Evolutionary conservation across 2,888 invertebrate species (phyloP).

Genomic region (Oxyscelio sp.): DNA sequence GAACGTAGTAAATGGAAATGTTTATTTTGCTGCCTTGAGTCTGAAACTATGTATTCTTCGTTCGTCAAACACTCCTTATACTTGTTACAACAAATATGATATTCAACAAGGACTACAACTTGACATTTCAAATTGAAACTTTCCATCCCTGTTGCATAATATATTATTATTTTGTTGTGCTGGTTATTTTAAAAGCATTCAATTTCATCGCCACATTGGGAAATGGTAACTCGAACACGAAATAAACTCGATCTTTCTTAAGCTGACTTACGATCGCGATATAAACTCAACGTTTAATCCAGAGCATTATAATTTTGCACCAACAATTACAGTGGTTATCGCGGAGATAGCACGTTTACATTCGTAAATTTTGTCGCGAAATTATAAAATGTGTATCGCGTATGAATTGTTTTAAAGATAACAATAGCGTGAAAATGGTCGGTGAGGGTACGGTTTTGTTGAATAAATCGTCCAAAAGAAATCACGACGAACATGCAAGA

Average conservation of each 20-base stretch:
- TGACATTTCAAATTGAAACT: too few species aligned
- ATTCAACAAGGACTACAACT: too few species aligned
- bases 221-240: constrained; percentile 8
- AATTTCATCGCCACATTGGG: background rate
- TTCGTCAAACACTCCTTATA: too few species aligned
- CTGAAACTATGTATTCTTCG: too few species aligned
- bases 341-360: constrained; percentile 47
- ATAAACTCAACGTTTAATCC: constrained; percentile 20
- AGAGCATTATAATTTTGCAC: constrained; percentile 39
- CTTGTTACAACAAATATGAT: too few species aligned
- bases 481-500: constrained; percentile 59
- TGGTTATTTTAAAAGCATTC: constrained; percentile 15
- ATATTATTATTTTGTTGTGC: background rate
- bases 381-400: constrained; percentile 57
- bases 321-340: constrained; percentile 55
- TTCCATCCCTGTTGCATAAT: too few species aligned
- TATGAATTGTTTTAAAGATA: constrained; percentile 60
- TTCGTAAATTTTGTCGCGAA: constrained; percentile 54
- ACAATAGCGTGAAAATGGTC: constrained; percentile 53
- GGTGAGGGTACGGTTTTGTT: constrained; percentile 42
- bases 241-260: constrained; percentile 16
- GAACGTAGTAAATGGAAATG: too few species aligned
- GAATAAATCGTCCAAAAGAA: constrained; percentile 64
- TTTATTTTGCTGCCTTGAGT: too few species aligned
- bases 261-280: constrained; percentile 40